These are phyloP conservation scores for Rousettus leschenaultii DNA, from an alignment of 2,113 vertebrate species.

Conservation along the genomic window DNA sequence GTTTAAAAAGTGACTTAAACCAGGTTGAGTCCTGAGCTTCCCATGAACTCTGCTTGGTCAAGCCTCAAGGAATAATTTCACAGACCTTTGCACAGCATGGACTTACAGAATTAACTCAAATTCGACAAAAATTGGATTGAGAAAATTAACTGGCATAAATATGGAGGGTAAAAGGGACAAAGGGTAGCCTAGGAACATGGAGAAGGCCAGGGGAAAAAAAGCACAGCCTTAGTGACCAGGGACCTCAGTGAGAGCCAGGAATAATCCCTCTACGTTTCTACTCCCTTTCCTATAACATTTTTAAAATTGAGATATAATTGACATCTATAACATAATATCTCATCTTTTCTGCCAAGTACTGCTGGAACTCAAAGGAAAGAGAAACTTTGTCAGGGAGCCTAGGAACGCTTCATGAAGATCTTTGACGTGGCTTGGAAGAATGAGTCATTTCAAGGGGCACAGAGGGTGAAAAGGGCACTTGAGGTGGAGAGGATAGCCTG, in stretches of 20 bases:
- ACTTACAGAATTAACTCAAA: neutral
- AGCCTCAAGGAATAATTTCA: neutral
- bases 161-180: neutral
- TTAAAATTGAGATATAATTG: neutral
- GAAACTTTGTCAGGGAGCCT: neutral
- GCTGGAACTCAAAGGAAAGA: neutral
- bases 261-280: neutral
- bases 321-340: neutral
- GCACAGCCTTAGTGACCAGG: neutral
- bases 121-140: neutral
- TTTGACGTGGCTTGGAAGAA: neutral
- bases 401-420: neutral
- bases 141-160: neutral
- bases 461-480: neutral
- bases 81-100: neutral
- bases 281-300: neutral
- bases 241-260: neutral
- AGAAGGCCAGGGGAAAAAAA: neutral
- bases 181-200: neutral
- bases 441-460: neutral
- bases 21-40: neutral
- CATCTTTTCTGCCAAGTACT: neutral
- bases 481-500: neutral
- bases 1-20: neutral
- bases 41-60: neutral